Evolutionary conservation across 2,888 invertebrate species (phyloP), one percentile per base, ranked within the genome.

Genomic region (Ecliptopera silaceata): DNA sequence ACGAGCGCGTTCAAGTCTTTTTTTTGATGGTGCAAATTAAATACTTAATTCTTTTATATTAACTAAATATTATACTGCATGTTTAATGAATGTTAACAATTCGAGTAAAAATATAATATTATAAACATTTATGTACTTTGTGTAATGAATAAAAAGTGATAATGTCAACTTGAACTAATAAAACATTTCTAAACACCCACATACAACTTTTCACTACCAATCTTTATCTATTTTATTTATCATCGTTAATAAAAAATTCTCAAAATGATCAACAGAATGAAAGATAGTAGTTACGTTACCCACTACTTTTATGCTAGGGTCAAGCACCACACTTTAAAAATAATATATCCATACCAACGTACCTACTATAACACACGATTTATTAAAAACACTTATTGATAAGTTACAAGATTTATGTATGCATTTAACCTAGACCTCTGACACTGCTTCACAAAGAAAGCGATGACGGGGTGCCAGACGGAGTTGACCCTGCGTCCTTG

Each of bases 401-500:
- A 56, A 48, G 53, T 50, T 46, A 13, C 39, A 47, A 62, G 53
- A 64, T 66, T 63, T 63, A 63, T 64, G 49, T 50, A 41, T 50
- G 56, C 48, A 51, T 62, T 79, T 86, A 82, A 84, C 84, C 83
- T 74, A 76, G 76, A 79, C 82, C 80, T 77, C 70, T 53, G 70
- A 59, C 70, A 41, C 75, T 80, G 69, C 70, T 70, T 64, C 66
- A 84, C 80, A 84, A 84, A 81, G 76, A 77, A 76, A 73, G 78
- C 72, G 82, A 75, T 77, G 87, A 85, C 80, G 76, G 72, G 75
- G 66, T 72, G 56, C 64, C 69, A 70, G 69, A 72, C 74, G 2
- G 5, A 68, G 63, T 69, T 81, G 83, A 82, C 82, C 80, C 79
- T 68, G 70, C 69, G 69, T 63, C 59, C 64, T 59, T 58, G 50